Evolutionary conservation across 2,797 vertebrate genomes (phyloP), one percentile per base, ranked within the genome.

Genomic region (Oophaga sylvatica): DNA sequence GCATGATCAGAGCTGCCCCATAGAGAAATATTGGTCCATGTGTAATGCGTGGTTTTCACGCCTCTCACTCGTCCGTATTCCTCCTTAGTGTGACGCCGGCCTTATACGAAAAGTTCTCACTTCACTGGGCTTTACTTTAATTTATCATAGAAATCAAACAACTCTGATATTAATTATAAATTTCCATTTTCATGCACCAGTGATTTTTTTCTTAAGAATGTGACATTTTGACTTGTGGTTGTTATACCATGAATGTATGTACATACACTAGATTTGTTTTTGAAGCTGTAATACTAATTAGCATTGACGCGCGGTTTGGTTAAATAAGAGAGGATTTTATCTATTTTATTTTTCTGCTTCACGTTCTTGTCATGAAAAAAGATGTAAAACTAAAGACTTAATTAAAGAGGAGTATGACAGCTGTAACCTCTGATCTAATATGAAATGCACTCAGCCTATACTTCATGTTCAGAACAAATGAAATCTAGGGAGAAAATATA

Each of bases 141-240:
- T 26, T 71, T 35, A 35, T 35, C 17, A 62, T 67, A 73, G 0
- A 87, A 68, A 45, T 73, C 78, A 81, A 29, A 75, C 63, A 81
- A 31, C 29, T 71, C 2, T 75, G 13, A 19, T 35, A 71, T 81
- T 87, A 81, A 81, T 81, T 81, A 75, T 65, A 8, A 81, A 48
- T 7, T 76, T 81, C 41, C 62, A 62, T 75, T 81, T 81, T 76
- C 26, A 82, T 77, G 57, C 80, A 65, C 45, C 35, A 45, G 3
- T 76, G 57, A 10, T 35, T 80, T 75, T 87, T 59, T 77, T 87
- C 63, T 31, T 87, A 22, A 87, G 8, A 80, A 80, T 48, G 19
- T 79, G 53, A 53, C 63, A 80, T 29, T 63, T 62, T 87, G 80
- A 81, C 59, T 81, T 76, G 68, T 87, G 59, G 70, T 53, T 65